Percentiles rank a stretch among this genome's conserved stretches.
Conservation (phyloP, 2,113 vertebrate species). For the Burhinus oedicnemus region DNA sequence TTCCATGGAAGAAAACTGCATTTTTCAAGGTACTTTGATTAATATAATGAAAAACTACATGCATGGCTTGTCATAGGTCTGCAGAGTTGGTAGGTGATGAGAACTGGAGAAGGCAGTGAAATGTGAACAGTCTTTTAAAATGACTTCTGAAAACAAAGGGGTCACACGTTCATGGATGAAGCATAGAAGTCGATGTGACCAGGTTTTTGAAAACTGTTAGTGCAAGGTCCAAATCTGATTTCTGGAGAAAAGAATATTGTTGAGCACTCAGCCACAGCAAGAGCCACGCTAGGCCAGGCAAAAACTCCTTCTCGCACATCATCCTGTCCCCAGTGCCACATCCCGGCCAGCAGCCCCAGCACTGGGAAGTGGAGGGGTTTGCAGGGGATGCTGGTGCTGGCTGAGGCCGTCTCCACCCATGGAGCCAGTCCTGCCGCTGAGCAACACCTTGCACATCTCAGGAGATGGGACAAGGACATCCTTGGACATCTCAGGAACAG, state of each 20-base stretch:
- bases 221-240: background rate
- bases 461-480: background rate
- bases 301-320: background rate
- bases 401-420: background rate
- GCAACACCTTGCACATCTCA: background rate
- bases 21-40: background rate
- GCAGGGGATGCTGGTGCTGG: background rate
- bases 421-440: background rate
- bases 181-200: background rate
- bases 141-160: background rate
- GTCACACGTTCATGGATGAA: background rate
- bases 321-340: accelerated
- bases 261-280: background rate
- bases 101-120: background rate
- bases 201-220: background rate
- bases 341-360: background rate
- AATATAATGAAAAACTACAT: background rate
- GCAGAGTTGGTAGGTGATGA: background rate
- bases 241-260: background rate
- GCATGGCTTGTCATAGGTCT: background rate
- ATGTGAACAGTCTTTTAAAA: background rate
- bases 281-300: background rate
- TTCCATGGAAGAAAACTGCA: background rate
- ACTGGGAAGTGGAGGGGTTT: background rate
- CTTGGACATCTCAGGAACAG: background rate